Conservation (phyloP, 2,888 invertebrate genomes). For the Thera obeliscata region DNA sequence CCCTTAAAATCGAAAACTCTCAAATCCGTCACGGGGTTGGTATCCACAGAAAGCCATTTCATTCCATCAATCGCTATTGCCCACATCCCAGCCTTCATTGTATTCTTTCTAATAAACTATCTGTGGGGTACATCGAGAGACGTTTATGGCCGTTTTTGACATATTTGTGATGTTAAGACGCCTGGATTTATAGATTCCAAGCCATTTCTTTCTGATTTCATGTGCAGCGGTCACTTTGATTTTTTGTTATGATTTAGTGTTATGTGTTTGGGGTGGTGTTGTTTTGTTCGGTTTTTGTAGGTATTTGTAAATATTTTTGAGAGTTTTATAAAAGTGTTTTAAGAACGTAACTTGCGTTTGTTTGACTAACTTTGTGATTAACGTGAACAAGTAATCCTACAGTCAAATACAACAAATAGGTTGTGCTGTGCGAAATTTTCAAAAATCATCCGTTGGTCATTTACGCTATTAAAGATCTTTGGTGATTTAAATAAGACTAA, state of each 20-base stretch:
- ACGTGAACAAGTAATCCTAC: too few relatives aligned
- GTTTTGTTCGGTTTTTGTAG: conserved; percentile 32
- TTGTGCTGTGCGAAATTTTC: too few relatives aligned
- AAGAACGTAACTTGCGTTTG: too few relatives aligned
- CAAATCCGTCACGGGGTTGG: conserved; percentile 30
- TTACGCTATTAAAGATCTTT: too few relatives aligned
- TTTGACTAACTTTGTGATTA: too few relatives aligned
- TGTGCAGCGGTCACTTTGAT: conserved; percentile 63
- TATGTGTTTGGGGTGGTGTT: conserved; percentile 49
- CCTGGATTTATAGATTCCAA: conserved; percentile 73
- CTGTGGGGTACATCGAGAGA: conserved; percentile 65
- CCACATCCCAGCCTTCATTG: conserved; percentile 65
- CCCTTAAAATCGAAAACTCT: conserved; percentile 7
- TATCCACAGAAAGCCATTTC: conserved; percentile 36
- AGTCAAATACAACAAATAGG: too few relatives aligned
- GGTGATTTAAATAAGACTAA: too few relatives aligned
- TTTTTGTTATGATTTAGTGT: conserved; percentile 65
- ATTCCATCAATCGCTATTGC: conserved; percentile 58
- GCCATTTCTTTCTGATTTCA: conserved; percentile 67
- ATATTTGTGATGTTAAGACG: conserved; percentile 81
- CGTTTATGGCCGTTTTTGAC: conserved; percentile 77
- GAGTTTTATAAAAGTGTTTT: too few relatives aligned
- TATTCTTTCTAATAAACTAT: conserved; percentile 75
- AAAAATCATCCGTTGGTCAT: too few relatives aligned
- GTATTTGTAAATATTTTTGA: background rate